Base-by-base conservation (phyloP, 2,888 invertebrate genomes). In the Epirrhoe tristata region DNA sequence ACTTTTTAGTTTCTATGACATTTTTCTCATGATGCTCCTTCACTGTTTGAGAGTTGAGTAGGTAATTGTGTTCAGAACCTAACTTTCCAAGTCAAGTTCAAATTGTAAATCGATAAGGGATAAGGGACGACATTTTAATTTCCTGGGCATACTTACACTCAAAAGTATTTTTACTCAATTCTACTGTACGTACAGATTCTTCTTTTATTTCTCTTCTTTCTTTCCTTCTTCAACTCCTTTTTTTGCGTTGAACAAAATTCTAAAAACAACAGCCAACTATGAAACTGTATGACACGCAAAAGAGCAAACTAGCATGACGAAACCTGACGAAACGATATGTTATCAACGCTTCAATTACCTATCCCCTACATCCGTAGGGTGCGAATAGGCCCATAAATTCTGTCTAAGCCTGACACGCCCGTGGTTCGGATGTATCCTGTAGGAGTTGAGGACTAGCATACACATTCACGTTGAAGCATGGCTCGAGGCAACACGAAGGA, bases 331-430 rank as follows among this genome's bases (percentile, higher is more conserved):
- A 59, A 66, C 60, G 60, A 63, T 63, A 43, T 58, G 46, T 58
- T 80, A 75, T 84, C 69, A 73, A 58, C 70, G 14, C n/a, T 46
- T 64, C 59, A 66, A 70, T 70, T 62, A 58, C 74, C 67, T 81
- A 77, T 79, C 82, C 81, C 77, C 77, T 71, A 67, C 70, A 76
- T 92, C 93, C 93, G 89, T 87, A 86, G 89, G 87, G 89, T 79
- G 78, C 67, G 66, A 79, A 82, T 86, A 81, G 81, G 73, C 74
- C 71, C 92, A 93, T 93, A 93, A 93, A 93, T 93, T 93, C 93
- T 93, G 91, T 93, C 89, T 79, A 83, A 82, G 74, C 65, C 84
- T 93, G 93, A 93, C 93, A 93, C 90, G 83, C 87, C 85, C 62
- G 71, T 78, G 77, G 83, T 82, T 88, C 85, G 86, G 91, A 89